Evolutionary conservation across 2,113 vertebrate genomes (phyloP), one percentile per base, ranked within the genome.

Genomic region (Chiloscyllium plagiosum): DNA sequence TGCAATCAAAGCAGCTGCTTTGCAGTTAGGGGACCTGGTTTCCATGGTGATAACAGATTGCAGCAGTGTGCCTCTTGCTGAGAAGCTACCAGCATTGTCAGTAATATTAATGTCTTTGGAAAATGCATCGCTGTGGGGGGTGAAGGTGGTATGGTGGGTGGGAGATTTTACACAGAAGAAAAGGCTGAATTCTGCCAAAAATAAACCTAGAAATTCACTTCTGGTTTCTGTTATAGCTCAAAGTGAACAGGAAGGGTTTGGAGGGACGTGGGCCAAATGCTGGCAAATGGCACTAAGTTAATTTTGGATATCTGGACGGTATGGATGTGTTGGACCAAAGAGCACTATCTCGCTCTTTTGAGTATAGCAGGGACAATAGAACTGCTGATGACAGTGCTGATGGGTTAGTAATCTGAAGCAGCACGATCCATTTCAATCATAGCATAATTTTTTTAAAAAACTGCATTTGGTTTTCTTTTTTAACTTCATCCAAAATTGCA

Each of bases 1-100:
- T 42, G 61, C 37, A 19, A 19, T 93, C 1, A 19, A 61, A 19
- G 89, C 89, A 93, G 89, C 61, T 93, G 61, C 89, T 93, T 68
- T 93, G 29, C 61, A 93, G 89, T 93, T 65, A 66, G 29, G 61
- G 89, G 56, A 93, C 61, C 80, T 33, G 15, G 61, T 93, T 93
- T 93, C 89, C 89, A 93, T 93, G 89, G 89, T 37, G 89, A 93
- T 37, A 68, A 37, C 89, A 8, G 89, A 93, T 66, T 68, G 89
- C 89, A 93, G 61, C n/a, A 93, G 33, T 19, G 89, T 66, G 37
- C n/a, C 89, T 37, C 65, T 61, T 92, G 89, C 61, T 90, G 52
- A 90, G 56, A 90, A 61, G 87, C 52, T 56, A 61, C 56, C 56
- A n/a, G 65, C n/a, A 20, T 52, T 37, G 89, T 66, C 89, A 93